Conservation (phyloP, 2,113 vertebrate species). For the Gasterosteus aculeatus region DNA sequence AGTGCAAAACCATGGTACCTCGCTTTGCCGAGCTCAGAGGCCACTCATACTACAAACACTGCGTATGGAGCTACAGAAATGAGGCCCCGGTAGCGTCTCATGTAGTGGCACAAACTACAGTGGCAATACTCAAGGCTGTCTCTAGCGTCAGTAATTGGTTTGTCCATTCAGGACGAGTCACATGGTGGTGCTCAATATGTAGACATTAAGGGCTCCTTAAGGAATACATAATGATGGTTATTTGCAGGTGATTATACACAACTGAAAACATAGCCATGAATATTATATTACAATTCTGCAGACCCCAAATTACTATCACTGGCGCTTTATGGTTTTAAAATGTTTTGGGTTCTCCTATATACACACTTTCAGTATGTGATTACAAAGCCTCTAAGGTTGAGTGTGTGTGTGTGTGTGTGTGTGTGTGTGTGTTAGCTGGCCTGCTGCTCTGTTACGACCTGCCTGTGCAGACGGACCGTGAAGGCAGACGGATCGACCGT, state of each 20-base stretch:
- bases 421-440: slow-evolving; percentile 81
- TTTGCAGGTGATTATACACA: background rate
- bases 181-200: background rate
- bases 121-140: too few relatives aligned
- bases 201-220: background rate
- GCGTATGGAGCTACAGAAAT: too few relatives aligned
- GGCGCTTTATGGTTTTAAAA: too few relatives aligned
- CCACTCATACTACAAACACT: background rate
- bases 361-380: background rate
- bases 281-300: too few relatives aligned
- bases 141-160: background rate
- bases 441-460: slow-evolving; percentile 91
- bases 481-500: slow-evolving; percentile 87
- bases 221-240: background rate
- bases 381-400: background rate
- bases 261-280: too few relatives aligned
- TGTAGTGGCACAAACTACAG: background rate
- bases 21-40: background rate
- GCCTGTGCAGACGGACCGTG: slow-evolving; percentile 88
- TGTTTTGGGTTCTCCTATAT: too few relatives aligned
- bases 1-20: background rate
- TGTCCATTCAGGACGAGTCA: background rate
- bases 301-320: too few relatives aligned
- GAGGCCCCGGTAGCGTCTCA: too few relatives aligned
- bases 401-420: background rate